These are phyloP conservation scores for Notechis scutatus DNA, from an alignment of 2,113 vertebrate genomes.

Conservation along the genomic window DNA sequence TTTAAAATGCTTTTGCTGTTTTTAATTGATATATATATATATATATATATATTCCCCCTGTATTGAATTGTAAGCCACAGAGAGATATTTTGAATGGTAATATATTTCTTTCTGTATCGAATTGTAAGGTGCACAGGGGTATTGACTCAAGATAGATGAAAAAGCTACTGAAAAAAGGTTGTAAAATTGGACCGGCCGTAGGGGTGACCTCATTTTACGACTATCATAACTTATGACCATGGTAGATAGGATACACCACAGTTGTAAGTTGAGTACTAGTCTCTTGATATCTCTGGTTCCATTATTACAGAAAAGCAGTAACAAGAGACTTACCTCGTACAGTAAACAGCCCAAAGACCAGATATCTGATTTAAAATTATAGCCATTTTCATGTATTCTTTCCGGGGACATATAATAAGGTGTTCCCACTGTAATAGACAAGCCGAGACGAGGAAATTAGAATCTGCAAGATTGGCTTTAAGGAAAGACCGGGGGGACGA, in stretches of 20 bases:
- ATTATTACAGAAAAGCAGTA: not conserved
- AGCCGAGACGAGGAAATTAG: not conserved
- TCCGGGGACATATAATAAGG: slow-evolving; percentile 99
- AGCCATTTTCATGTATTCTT: slow-evolving; percentile 97
- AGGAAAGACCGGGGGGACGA: not conserved
- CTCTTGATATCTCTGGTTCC: not conserved
- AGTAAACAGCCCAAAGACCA: slow-evolving; percentile 98
- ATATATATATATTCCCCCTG: no score
- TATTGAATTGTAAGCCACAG: no score
- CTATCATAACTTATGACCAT: not conserved
- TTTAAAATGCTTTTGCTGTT: no score
- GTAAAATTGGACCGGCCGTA: not conserved
- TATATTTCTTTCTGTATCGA: not conserved
- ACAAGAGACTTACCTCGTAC: slow-evolving; percentile 84
- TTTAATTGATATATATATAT: no score
- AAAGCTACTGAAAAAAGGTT: not conserved
- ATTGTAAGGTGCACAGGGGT: not conserved
- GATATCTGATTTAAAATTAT: slow-evolving; percentile 99
- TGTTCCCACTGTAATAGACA: slow-evolving; percentile 87
- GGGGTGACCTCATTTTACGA: not conserved
- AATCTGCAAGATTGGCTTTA: not conserved
- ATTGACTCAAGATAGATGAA: not conserved
- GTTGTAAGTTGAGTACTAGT: not conserved
- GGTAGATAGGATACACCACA: not conserved
- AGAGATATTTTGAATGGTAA: not conserved